These are phyloP conservation scores for Anthopleura xanthogrammica DNA, from an alignment of 92 coral and sea anemone genomes.

Conservation along the genomic window DNA sequence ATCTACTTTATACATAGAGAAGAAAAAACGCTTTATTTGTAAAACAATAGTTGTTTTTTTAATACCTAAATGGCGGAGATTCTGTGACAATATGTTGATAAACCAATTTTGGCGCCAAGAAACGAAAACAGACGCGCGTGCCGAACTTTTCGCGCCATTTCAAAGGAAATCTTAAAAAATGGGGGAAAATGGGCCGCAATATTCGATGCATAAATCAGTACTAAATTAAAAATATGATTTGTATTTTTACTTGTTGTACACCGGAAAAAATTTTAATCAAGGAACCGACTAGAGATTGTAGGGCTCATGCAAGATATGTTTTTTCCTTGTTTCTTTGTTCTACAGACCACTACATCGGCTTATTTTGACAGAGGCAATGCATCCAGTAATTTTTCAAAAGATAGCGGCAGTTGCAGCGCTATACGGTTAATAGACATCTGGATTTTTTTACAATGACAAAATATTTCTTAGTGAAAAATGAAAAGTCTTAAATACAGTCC, in stretches of 20 bases:
- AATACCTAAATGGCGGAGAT: neutral
- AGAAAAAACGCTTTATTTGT: neutral
- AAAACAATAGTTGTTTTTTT: neutral
- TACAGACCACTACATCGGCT: neutral
- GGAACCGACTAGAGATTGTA: neutral
- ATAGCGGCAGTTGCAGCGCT: neutral
- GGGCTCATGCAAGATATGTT: neutral
- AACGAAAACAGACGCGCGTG: neutral
- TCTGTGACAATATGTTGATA: neutral
- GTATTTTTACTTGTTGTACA: neutral
- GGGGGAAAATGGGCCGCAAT: no score
- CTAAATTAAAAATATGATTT: neutral
- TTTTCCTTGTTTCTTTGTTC: neutral
- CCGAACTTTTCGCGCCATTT: neutral
- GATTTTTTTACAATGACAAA: no score
- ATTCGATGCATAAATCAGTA: no score
- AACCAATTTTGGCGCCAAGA: neutral
- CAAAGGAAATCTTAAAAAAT: no score
- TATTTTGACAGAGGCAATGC: neutral
- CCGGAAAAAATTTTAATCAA: neutral
- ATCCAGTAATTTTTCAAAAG: neutral
- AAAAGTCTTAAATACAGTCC: no score
- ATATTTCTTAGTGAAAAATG: no score
- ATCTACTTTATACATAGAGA: neutral
- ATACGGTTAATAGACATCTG: no score